Base-by-base conservation (phyloP, 2,113 vertebrate species). In the Labeo rohita region DNA sequence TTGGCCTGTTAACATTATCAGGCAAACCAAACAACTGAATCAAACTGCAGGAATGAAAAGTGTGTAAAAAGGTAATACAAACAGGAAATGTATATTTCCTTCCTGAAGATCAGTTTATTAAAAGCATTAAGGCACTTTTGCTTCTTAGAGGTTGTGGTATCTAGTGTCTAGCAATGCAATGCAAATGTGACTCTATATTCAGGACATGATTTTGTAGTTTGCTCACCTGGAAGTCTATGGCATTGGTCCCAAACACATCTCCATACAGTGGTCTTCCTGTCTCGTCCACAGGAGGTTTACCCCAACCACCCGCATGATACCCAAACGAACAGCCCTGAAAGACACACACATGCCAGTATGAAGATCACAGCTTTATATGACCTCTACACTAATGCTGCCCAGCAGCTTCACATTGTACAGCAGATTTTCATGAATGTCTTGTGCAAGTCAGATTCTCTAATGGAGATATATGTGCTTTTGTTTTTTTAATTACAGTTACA, bases 241-340 rank as follows among this genome's bases (percentile, higher is more conserved):
- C 91, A 7, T 98, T 97, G 90, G 97, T 98, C 50, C 97, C 97
- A 15, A 98, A 98, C 90, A 98, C 97, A 0, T 98, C 97, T 0
- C 97, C 97, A 0, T 98, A 98, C 0, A 98, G 96, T 0, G 97
- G 97, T 86, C 97, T 97, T 34, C 97, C 96, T 1, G 96, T 97
- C 90, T 98, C 97, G 10, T 97, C 96, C 0, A 98, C 96, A 0
- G 96, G 97, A 0, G 97, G 97, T 66, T 98, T 98, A 0, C 97
- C 97, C 97, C 97, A 98, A 63, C 97, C 97, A 3, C 97, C 97
- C 0, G 97, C 97, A 0, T 98, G 97, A 86, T 97, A 97, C 6
- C 97, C 96, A 49, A 98, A 98, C 0, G 97, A 97, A 73, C 97
- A 98, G 89, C 96, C 96, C 96, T 97, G 87, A 23, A 66, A 83